phyloP scores from a whole-genome alignment of 2,888 invertebrate species.

The Eubasilissa splendida region DNA sequence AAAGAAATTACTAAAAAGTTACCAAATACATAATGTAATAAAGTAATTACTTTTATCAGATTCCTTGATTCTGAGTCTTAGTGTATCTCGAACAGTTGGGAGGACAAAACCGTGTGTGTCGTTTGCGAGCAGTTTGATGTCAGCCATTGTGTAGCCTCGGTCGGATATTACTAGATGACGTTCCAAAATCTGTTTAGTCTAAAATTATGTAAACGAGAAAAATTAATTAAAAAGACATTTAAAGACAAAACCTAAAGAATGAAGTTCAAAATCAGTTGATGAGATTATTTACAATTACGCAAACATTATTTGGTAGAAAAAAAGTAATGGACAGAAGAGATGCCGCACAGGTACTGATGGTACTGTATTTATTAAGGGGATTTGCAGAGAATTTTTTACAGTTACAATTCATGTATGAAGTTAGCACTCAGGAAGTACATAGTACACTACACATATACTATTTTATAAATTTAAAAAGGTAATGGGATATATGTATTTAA shows the following conservation, averaged over 20 bases:
- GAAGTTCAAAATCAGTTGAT: background rate
- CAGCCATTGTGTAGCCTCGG: slow-evolving; percentile 85
- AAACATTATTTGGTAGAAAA: too few relatives aligned
- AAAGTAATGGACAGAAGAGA: too few relatives aligned
- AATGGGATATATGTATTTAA: too few relatives aligned
- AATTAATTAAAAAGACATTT: background rate
- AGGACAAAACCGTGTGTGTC: slow-evolving; percentile 78
- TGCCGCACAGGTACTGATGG: too few relatives aligned
- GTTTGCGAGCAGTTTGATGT: slow-evolving; percentile 80
- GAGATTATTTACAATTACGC: background rate
- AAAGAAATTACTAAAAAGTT: background rate
- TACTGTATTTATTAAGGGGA: too few relatives aligned
- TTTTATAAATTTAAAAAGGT: too few relatives aligned
- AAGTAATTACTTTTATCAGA: slow-evolving; percentile 75
- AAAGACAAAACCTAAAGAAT: background rate
- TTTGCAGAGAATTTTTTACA: background rate
- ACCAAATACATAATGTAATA: slow-evolving; percentile 6
- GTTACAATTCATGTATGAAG: background rate
- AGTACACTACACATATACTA: background rate
- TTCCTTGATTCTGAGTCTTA: slow-evolving; percentile 83
- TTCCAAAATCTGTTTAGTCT: slow-evolving; percentile 89
- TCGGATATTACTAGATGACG: slow-evolving; percentile 90
- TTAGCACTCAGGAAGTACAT: background rate
- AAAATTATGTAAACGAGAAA: slow-evolving; percentile 61
- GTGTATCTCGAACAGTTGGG: slow-evolving; percentile 81